Evolutionary conservation across 2,797 vertebrate species (phyloP).

Genomic region (Manis crassicaudata): DNA sequence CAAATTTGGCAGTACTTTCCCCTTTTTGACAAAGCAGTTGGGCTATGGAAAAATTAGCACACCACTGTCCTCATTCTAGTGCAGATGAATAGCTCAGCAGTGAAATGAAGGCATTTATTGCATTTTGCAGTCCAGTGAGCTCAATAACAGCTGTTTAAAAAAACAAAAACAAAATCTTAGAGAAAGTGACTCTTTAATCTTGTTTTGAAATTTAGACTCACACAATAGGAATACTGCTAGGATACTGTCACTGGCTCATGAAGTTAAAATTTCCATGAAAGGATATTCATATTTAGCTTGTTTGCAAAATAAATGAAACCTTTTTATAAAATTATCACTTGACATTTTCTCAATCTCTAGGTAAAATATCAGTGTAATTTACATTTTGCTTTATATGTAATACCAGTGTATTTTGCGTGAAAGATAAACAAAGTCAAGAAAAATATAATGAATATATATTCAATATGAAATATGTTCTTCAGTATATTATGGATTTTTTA

Average conservation of each 20-base stretch:
- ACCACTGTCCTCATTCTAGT: slow-evolving; percentile 28
- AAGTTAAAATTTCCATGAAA: slow-evolving; percentile 16
- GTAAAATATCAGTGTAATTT: background rate
- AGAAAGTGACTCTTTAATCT: background rate
- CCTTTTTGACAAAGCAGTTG: slow-evolving; percentile 66
- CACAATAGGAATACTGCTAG: background rate
- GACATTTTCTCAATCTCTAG: background rate
- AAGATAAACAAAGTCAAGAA: background rate
- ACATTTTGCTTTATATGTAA: background rate
- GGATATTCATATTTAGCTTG: background rate
- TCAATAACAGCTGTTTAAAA: slow-evolving; percentile 66
- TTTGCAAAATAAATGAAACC: slow-evolving; percentile 58
- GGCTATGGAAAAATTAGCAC: slow-evolving; percentile 64
- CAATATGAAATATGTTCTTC: background rate
- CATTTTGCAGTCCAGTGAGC: slow-evolving; percentile 69
- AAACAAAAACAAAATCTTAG: slow-evolving; percentile 51
- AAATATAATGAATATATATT: background rate
- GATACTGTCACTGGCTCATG: background rate
- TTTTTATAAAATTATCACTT: slow-evolving; percentile 9
- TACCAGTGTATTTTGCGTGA: background rate
- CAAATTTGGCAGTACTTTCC: slow-evolving; percentile 64
- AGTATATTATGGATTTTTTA: background rate
- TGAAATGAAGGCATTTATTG: slow-evolving; percentile 67
- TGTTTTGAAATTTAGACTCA: slow-evolving; percentile 30
- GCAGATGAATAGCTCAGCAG: slow-evolving; percentile 54